A percentile compares a stretch with the other conserved stretches of the same genome.
phyloP scores from a whole-genome alignment of 2,888 invertebrate species.

The Metellina segmentata region DNA sequence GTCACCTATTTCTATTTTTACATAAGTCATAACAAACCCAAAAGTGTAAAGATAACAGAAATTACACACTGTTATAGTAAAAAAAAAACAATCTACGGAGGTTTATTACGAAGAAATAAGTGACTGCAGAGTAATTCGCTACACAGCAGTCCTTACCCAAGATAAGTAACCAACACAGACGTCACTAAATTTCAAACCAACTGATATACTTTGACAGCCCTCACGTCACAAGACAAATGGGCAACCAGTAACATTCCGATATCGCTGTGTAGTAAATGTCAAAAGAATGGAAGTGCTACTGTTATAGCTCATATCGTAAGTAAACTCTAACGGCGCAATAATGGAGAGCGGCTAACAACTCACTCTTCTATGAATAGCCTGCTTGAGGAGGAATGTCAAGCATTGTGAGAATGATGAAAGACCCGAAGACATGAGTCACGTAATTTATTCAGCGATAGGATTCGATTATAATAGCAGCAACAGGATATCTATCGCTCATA shows the following conservation, averaged over 20 bases:
- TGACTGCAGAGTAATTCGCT: no score
- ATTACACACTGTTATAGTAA: no score
- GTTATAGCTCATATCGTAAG: neutral
- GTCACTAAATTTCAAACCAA: neutral
- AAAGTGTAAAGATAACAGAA: no score
- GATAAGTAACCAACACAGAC: neutral
- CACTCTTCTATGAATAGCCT: neutral
- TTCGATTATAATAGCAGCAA: neutral
- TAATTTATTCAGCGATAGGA: neutral
- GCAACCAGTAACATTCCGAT: neutral
- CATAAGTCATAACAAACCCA: no score
- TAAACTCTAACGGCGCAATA: neutral
- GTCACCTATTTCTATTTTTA: no score
- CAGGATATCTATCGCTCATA: neutral
- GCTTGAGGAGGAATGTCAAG: neutral
- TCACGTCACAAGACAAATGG: neutral
- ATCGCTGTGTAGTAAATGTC: neutral
- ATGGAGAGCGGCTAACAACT: neutral
- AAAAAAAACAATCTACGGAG: no score
- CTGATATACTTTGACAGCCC: neutral
- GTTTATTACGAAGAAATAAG: no score
- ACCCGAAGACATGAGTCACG: neutral
- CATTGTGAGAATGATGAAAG: neutral
- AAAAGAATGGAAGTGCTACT: neutral
- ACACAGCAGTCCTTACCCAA: neutral